phyloP scores from a whole-genome alignment of 2,113 vertebrate genomes.

The Limanda limanda region DNA sequence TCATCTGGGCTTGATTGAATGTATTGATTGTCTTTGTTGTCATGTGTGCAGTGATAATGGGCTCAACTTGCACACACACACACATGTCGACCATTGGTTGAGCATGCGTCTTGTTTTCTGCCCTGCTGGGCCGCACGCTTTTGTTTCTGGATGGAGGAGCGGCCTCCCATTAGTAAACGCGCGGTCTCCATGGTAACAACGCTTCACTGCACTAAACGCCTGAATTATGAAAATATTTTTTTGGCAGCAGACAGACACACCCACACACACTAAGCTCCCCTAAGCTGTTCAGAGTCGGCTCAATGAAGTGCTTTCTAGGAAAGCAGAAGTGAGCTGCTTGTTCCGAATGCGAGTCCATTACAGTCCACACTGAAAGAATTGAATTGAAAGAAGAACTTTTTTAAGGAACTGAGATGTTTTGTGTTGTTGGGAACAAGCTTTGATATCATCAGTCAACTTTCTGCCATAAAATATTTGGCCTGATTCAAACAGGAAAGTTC shows the following conservation, averaged over 20 bases:
- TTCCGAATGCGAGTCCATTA: slow-evolving; percentile 5
- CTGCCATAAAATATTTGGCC: neutral
- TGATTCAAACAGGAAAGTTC: neutral
- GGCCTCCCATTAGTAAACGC: slow-evolving; percentile 50
- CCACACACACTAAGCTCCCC: neutral
- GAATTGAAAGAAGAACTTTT: slow-evolving; percentile 49
- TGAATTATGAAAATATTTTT: slow-evolving; percentile 71
- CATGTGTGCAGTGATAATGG: slow-evolving; percentile 33
- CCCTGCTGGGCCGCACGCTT: slow-evolving; percentile 56
- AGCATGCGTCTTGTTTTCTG: slow-evolving; percentile 56
- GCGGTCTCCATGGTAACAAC: slow-evolving; percentile 66
- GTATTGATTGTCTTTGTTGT: neutral
- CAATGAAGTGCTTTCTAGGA: slow-evolving; percentile 31
- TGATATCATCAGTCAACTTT: slow-evolving; percentile 10
- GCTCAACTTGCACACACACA: neutral
- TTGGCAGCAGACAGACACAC: slow-evolving; percentile 38
- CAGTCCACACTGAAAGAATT: too few species aligned
- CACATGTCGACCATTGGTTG: slow-evolving; percentile 19
- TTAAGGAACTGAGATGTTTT: slow-evolving; percentile 47
- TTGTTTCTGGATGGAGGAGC: slow-evolving; percentile 60
- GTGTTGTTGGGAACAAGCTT: neutral
- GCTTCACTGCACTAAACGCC: slow-evolving; percentile 55
- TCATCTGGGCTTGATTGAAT: slow-evolving; percentile 13
- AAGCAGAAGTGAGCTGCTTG: slow-evolving; percentile 60
- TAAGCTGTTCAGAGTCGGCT: slow-evolving; percentile 20